Conservation (phyloP, 2,888 invertebrate genomes). For the Gandaritis pyraliata region DNA sequence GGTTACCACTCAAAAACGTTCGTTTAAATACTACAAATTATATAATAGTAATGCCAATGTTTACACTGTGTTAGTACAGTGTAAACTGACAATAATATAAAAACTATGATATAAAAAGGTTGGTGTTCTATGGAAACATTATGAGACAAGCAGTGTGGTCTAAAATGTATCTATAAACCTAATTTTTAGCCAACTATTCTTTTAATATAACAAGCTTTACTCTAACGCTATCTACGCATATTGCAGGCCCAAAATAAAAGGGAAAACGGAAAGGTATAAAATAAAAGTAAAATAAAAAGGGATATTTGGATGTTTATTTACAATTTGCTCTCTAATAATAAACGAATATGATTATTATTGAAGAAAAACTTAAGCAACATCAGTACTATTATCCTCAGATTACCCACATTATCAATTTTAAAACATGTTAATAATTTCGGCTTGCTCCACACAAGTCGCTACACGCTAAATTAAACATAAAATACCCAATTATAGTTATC, state of each 20-base stretch:
- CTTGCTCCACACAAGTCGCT: constrained; percentile 69
- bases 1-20: background rate
- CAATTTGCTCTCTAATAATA: constrained; percentile 80
- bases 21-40: too few species aligned
- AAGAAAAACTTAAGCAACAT: constrained; percentile 77
- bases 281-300: constrained; percentile 82
- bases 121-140: constrained; percentile 1
- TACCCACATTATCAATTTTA: constrained; percentile 73
- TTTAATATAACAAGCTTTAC: constrained; percentile 22
- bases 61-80: too few species aligned
- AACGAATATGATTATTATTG: constrained; percentile 76
- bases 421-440: constrained; percentile 75
- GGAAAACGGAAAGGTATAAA: constrained; percentile 53
- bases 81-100: background rate
- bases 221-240: constrained; percentile 48
- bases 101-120: too few species aligned
- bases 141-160: too few species aligned
- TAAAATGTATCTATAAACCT: background rate
- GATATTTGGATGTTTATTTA: constrained; percentile 84
- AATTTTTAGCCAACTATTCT: constrained; percentile 3
- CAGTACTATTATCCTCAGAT: constrained; percentile 71
- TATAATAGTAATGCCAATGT: too few species aligned
- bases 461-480: constrained; percentile 72
- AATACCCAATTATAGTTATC: constrained; percentile 75
- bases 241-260: constrained; percentile 58